Evolutionary conservation across 1,140 invertebrate genomes (phyloP), one percentile per base, ranked within the genome.

Genomic region (Araneus ventricosus): DNA sequence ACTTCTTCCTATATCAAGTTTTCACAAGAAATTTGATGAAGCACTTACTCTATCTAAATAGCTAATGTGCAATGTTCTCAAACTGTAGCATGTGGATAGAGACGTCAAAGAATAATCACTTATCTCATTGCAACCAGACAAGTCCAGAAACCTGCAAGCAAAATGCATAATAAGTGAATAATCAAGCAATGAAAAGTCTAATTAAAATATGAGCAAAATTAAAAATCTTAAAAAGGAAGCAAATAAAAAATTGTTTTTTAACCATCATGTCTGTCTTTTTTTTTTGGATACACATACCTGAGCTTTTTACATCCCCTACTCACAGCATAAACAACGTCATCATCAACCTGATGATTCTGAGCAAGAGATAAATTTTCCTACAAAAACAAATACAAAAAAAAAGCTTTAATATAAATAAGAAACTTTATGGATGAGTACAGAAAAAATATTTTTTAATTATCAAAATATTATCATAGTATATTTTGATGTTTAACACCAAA

Each of bases 101-200:
- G 94, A 92, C 3, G 85, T 93, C 59, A 94, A 91, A 34, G 94
- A 94, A 89, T 90, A 90, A 88, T 94, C 93, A 41, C 93, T 94
- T 57, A 94, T 88, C 52, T 93, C 91, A 75, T 67, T 45, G 70
- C 93, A 94, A 39, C 93, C 87, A 37, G 93, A 88, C 22, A 94
- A 10, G 22, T 94, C 93, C 14, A 94, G 34, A 67, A 57, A 70
- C 75, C 94, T 94, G 57, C 27, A 88, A 82, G 22, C n/a, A 41
- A 90, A 37, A 75, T 37, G 20, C 1, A 63, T 14, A n/a, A 8
- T 63, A n/a, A 63, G 4, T 63, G 3, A 22, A n/a, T 8, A 27
- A 17, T 67, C 22, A 88, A 67, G 45, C 24, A 41, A 20, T 45
- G 30, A 17, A 80, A 22, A 82, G 7, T 39, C 41, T 34, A 57